Evolutionary conservation across 2,797 vertebrate genomes (phyloP).

Genomic region (Myotis myotis): DNA sequence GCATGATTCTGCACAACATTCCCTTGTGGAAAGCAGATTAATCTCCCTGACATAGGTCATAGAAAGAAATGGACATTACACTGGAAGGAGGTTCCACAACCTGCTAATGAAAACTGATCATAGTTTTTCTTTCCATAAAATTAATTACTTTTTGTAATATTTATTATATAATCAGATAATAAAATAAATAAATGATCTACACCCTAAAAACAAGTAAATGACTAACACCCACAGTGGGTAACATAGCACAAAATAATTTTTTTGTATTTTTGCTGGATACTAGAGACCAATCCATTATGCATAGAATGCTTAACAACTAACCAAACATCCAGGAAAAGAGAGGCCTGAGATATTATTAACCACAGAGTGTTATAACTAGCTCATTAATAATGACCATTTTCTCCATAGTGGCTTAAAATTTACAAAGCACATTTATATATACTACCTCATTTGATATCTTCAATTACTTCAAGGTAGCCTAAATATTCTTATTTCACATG

Average conservation of each 20-base stretch:
- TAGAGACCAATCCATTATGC: not conserved
- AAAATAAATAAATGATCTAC: not conserved
- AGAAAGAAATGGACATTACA: not conserved
- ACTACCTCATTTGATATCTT: not conserved
- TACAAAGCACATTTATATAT: slow-evolving; percentile 11
- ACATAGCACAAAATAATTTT: not conserved
- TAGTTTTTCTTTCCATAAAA: not conserved
- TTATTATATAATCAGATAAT: not conserved
- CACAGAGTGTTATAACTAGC: not conserved
- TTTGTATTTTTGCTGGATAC: not conserved
- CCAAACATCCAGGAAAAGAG: not conserved
- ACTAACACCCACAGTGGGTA: not conserved
- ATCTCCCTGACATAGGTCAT: not conserved
- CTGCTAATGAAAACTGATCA: not conserved
- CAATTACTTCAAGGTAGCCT: not conserved
- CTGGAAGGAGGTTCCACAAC: not conserved
- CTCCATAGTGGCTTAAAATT: slow-evolving; percentile 8
- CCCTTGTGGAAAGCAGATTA: not conserved
- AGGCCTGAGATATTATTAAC: not conserved
- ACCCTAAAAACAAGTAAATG: slow-evolving; percentile 25
- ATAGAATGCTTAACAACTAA: not conserved
- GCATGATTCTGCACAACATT: not conserved
- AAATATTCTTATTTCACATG: not conserved
- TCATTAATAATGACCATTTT: not conserved
- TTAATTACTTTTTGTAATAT: slow-evolving; percentile 17